phyloP scores from a whole-genome alignment of 2,113 vertebrate species.

The Peromyscus californicus region DNA sequence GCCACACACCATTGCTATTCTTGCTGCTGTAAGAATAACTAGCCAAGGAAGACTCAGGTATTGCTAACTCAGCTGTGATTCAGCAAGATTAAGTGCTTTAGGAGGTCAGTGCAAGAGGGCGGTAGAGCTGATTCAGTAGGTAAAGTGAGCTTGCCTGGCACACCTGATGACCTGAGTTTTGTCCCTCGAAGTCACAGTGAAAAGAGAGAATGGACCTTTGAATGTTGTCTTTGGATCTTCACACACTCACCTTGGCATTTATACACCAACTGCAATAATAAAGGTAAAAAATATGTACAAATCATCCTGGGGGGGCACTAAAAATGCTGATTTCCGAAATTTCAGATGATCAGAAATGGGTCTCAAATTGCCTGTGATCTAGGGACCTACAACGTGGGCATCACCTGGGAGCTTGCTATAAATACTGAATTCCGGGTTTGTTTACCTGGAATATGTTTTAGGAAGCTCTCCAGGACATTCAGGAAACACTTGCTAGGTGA shows the following conservation, averaged over 20 bases:
- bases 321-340: not conserved
- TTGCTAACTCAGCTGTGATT: not conserved
- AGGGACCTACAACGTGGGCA: not conserved
- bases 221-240: not conserved
- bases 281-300: not conserved
- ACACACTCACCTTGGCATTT: not conserved
- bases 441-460: not conserved
- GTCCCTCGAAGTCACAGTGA: not conserved
- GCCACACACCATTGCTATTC: rapidly evolving
- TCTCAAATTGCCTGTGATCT: not conserved
- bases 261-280: too few species aligned
- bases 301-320: not conserved
- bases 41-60: not conserved
- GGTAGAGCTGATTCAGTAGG: not conserved
- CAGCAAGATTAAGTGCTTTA: not conserved
- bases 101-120: not conserved
- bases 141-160: too few species aligned
- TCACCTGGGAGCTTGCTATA: not conserved
- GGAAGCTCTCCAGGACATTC: not conserved
- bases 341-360: not conserved
- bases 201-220: not conserved
- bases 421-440: not conserved
- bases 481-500: not conserved
- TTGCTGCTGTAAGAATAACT: not conserved
- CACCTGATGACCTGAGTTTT: not conserved